Evolutionary conservation across 2,797 vertebrate genomes (phyloP).

Genomic region (Cuniculus paca): DNA sequence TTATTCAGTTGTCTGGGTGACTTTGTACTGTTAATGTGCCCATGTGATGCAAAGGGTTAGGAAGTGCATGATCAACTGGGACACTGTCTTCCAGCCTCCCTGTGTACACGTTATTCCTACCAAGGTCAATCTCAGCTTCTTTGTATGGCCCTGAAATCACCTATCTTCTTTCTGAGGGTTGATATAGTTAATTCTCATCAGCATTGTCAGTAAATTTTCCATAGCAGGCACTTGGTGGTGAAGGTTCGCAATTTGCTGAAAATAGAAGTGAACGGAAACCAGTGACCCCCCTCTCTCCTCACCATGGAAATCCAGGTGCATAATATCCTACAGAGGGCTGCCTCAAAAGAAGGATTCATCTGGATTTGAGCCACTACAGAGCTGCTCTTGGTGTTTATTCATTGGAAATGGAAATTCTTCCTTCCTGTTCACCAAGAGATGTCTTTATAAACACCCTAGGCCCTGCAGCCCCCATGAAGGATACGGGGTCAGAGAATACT

Average conservation of each 20-base stretch:
- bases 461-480: rapidly evolving
- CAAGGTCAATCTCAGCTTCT: not conserved
- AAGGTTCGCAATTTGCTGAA: not conserved
- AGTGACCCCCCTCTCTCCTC: rapidly evolving
- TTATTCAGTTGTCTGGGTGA: not conserved
- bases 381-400: not conserved
- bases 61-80: rapidly evolving
- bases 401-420: not conserved
- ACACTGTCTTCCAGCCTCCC: rapidly evolving
- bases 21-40: not conserved
- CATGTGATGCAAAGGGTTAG: not conserved
- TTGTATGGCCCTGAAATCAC: no score
- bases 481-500: not conserved
- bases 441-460: not conserved
- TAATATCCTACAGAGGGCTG: rapidly evolving
- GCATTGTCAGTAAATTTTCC: not conserved
- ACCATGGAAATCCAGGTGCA: rapidly evolving
- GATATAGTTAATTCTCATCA: no score
- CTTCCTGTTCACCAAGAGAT: not conserved
- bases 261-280: not conserved
- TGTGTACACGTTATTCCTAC: not conserved
- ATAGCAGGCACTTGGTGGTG: rapidly evolving
- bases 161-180: not conserved
- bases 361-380: not conserved
- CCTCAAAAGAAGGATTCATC: rapidly evolving